phyloP scores from a whole-genome alignment of 23 tunicate genomes.

The Styela plicata region DNA sequence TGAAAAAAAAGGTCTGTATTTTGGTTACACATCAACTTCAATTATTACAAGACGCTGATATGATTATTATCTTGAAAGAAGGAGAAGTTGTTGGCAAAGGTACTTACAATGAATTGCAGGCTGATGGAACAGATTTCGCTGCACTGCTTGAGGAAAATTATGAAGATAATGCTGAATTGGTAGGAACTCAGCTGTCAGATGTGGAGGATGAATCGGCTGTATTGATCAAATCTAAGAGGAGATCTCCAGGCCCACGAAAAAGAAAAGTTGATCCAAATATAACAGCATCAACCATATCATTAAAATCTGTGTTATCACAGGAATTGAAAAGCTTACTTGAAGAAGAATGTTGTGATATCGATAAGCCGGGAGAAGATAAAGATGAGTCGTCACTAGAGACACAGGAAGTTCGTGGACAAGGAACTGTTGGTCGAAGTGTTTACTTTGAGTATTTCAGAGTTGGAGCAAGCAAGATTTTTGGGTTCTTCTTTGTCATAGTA shows the following conservation, averaged over 20 bases:
- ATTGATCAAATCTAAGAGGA: neutral
- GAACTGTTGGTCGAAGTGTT: conserved; percentile 35
- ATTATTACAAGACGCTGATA: conserved; percentile 66
- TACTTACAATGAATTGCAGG: conserved; percentile 54
- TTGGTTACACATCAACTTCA: conserved; percentile 89
- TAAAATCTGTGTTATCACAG: conserved; percentile 3
- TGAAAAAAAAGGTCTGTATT: conserved; percentile 76
- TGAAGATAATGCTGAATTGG: conserved; percentile 13
- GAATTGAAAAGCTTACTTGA: neutral
- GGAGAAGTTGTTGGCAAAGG: conserved; percentile 55
- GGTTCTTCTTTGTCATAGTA: conserved; percentile 14
- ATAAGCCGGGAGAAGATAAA: neutral
- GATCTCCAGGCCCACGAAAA: neutral
- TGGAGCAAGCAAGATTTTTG: conserved; percentile 23
- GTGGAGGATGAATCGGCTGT: conserved; percentile 19
- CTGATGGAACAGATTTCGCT: conserved; percentile 68
- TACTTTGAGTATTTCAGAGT: conserved; percentile 29
- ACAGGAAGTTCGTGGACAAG: conserved; percentile 24
- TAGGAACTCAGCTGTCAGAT: neutral
- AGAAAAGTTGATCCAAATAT: neutral
- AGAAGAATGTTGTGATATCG: neutral
- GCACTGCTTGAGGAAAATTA: conserved; percentile 28
- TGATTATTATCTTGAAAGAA: conserved; percentile 70
- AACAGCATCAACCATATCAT: neutral
- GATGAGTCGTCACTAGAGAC: neutral